Conservation (phyloP, 2,113 vertebrate genomes). For the Xenus cinereus region DNA sequence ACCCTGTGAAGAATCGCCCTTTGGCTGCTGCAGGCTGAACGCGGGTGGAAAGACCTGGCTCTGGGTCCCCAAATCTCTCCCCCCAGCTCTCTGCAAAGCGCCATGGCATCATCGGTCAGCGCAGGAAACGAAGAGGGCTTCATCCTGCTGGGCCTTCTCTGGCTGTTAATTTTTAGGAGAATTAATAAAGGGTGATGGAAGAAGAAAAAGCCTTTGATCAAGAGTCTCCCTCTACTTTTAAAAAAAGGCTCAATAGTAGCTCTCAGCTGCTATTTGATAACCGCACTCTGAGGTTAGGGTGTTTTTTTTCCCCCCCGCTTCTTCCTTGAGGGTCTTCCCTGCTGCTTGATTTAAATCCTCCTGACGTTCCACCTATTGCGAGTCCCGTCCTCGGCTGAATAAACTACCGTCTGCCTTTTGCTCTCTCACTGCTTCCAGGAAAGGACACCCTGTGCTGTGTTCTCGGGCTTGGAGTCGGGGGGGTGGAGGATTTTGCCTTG, state of each 20-base stretch:
- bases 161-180: not conserved
- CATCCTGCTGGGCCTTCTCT: not conserved
- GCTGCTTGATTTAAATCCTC: conserved; percentile 60
- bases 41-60: not conserved
- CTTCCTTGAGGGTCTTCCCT: not conserved
- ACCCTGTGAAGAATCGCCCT: not conserved
- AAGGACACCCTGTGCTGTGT: not conserved
- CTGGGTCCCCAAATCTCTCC: not conserved
- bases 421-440: not conserved
- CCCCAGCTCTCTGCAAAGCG: not conserved
- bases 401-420: conserved; percentile 12
- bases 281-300: not conserved
- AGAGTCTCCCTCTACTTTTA: not conserved
- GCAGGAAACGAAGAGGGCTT: not conserved
- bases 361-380: conserved; percentile 53
- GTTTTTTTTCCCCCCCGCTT: not conserved
- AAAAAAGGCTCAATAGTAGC: not conserved
- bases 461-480: not conserved
- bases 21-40: not conserved
- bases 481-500: not conserved
- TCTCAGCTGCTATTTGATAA: not conserved
- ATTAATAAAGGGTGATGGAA: not conserved
- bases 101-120: accelerated
- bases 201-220: not conserved
- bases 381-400: conserved; percentile 18